Evolutionary conservation across 2,888 invertebrate species (phyloP), one percentile per base, ranked within the genome.

Genomic region (Hydroisotoma schaefferi): DNA sequence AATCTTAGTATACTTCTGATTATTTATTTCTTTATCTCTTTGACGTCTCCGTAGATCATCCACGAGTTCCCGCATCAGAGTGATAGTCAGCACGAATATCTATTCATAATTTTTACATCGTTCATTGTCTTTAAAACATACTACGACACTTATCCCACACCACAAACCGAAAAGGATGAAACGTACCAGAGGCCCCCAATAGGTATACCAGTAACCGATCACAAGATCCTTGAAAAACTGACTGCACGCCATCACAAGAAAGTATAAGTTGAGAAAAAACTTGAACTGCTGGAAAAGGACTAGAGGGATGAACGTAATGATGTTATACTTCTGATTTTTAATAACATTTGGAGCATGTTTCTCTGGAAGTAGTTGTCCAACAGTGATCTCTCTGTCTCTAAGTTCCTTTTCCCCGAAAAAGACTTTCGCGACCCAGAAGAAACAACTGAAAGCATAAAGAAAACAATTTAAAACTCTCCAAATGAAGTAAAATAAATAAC

Each of bases 261-360:
- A 99, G 78, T 97, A 99, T 61, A 99, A 80, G 80, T 99, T 99
- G 70, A 99, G 82, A 79, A 99, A 99, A 80, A 97, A 98, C 74
- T 94, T 90, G 81, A 99, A 99, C 80, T 99, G 99, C 79, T 99
- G 94, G 80, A 88, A 99, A 66, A 99, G 83, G 63, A 99, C 81
- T 79, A 90, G 76, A 3, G 92, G 92, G 74, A 92, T 81, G 81
- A 92, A 92, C 76, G 91, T 90, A 73, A 92, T 83, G 73, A 90
- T 83, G 78, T 91, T 98, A 81, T 98, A 99, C 83, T 99, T 99
- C 81, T 94, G 90, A 82, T 99, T 99, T 74, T 94, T 85, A 69
- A 99, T 94, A 74, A 93, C 90, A 80, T 99, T 99, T 61, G 91
- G 86, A 59, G 95, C 93, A 80, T 87, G 95, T 74, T 88, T 91